Percentiles rank a stretch among this genome's conserved stretches.
Evolutionary conservation across 2,113 vertebrate species (phyloP).

Genomic region (Notarius lentiginosus): DNA sequence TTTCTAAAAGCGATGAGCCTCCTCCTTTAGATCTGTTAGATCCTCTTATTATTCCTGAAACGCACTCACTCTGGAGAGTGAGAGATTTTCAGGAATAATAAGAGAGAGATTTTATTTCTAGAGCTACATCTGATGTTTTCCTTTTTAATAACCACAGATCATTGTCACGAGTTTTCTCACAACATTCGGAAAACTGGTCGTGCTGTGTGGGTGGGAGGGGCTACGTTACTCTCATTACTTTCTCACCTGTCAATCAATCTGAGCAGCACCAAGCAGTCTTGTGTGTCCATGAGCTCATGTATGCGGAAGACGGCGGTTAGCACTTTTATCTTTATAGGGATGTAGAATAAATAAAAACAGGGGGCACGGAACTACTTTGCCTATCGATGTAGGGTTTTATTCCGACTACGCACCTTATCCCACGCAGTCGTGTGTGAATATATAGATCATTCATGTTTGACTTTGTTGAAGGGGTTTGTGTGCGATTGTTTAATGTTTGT

Average conservation of each 20-base stretch:
- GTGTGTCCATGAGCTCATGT: not conserved
- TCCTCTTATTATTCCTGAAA: not conserved
- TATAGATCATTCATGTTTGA: too few species aligned
- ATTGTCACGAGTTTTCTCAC: too few species aligned
- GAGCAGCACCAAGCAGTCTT: not conserved
- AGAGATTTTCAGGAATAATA: too few species aligned
- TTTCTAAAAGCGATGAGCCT: not conserved
- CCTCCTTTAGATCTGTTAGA: not conserved
- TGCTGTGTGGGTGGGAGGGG: not conserved
- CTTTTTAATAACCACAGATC: too few species aligned
- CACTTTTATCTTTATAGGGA: too few species aligned
- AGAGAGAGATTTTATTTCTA: too few species aligned
- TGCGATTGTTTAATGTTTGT: not conserved
- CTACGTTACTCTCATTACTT: not conserved
- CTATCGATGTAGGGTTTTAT: not conserved
- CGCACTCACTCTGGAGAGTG: not conserved
- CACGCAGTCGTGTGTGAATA: not conserved
- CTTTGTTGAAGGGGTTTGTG: not conserved
- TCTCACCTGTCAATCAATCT: not conserved
- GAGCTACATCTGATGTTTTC: too few species aligned
- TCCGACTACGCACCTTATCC: not conserved
- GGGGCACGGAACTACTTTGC: not conserved
- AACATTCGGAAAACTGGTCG: not conserved
- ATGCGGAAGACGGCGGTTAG: not conserved
- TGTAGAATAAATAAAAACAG: not conserved